These are phyloP conservation scores for Cladopsammia gracilis DNA, from an alignment of 64 coral and sea anemone species.

Conservation along the genomic window DNA sequence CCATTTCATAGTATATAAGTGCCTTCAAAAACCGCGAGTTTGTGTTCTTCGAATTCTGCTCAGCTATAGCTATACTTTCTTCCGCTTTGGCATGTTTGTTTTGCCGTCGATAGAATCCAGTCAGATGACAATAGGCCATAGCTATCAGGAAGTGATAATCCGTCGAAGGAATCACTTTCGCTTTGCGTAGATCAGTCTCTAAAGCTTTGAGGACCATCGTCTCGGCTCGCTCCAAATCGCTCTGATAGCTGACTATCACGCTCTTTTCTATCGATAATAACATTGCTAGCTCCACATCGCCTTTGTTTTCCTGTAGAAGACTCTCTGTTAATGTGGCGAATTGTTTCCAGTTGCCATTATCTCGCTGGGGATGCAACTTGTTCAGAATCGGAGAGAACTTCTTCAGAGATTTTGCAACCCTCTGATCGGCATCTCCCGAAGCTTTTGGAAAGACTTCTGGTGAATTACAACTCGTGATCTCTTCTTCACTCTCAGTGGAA, in stretches of 20 bases:
- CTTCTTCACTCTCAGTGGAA: not conserved
- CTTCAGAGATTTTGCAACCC: not conserved
- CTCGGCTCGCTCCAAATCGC: slow-evolving; percentile 11
- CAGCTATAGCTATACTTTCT: not conserved
- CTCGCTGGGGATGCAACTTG: slow-evolving; percentile 57
- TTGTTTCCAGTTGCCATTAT: slow-evolving; percentile 35
- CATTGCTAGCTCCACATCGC: not conserved
- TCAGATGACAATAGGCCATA: slow-evolving; percentile 37
- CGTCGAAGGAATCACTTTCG: not conserved
- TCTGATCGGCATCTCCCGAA: not conserved
- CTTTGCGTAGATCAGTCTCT: not conserved
- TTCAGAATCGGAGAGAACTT: not conserved
- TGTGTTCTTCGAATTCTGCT: slow-evolving; percentile 14
- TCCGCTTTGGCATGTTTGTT: slow-evolving; percentile 48
- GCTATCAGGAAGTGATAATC: slow-evolving; percentile 3
- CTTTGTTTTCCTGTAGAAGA: not conserved
- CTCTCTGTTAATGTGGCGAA: not conserved
- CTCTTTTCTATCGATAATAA: slow-evolving; percentile 57
- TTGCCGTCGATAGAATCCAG: slow-evolving; percentile 59
- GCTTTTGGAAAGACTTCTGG: not conserved
- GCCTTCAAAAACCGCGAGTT: slow-evolving; percentile 45
- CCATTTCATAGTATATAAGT: slow-evolving; percentile 61
- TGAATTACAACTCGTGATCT: no score
- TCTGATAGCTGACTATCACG: slow-evolving; percentile 30
- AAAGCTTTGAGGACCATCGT: not conserved